Conservation (phyloP, 1,140 invertebrate genomes). For the Bombus pyrosoma region DNA sequence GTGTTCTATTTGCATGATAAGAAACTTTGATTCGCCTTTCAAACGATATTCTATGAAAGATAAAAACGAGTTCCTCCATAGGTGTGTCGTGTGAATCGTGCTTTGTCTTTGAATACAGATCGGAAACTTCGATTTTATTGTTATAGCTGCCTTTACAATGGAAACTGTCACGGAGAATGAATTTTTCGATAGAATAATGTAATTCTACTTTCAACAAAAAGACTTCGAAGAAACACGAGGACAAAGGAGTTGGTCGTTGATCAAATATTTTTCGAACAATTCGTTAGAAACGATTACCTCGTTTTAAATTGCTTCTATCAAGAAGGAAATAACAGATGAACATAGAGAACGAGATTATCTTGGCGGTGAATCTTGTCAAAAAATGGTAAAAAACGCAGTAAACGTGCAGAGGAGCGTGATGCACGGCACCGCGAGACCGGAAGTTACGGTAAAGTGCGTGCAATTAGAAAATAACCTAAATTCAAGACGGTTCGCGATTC, state of each 20-base stretch:
- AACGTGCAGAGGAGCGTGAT: conserved; percentile 6
- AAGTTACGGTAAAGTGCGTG: conserved; percentile 64
- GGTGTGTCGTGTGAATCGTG: not conserved
- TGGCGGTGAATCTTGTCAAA: not conserved
- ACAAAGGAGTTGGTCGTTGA: not conserved
- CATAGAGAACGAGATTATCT: not conserved
- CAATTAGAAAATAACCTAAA: conserved; percentile 77
- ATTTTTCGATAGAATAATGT: not conserved
- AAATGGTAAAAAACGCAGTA: not conserved
- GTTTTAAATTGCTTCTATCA: not conserved
- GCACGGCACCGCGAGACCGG: conserved; percentile 47
- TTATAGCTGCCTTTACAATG: not conserved
- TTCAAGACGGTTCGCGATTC: conserved; percentile 70
- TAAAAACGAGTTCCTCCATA: not conserved
- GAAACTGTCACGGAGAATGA: not conserved
- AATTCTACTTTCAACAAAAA: not conserved
- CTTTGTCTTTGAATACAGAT: not conserved
- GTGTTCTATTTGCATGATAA: conserved; percentile 22
- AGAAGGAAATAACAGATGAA: not conserved
- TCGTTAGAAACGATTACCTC: not conserved
- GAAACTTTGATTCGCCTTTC: not conserved
- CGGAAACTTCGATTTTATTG: not conserved
- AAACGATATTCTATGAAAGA: not conserved
- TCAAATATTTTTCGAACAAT: not conserved
- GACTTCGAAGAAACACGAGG: not conserved